Conservation (phyloP, 2,888 invertebrate genomes). For the Helleia helle region DNA sequence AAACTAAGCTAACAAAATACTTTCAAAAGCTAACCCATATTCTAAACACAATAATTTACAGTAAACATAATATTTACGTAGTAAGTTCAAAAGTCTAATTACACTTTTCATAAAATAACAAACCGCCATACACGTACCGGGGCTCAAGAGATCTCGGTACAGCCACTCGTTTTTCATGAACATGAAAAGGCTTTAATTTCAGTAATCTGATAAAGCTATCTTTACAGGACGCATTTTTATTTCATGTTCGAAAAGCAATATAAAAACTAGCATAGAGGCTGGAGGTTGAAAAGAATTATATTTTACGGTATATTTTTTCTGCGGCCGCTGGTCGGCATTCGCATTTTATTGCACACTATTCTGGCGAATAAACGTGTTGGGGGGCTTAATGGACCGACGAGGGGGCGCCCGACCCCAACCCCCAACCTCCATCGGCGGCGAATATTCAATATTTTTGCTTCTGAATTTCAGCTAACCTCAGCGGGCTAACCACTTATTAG, state of each 20-base stretch:
- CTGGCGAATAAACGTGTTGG: slow-evolving; percentile 55
- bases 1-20: too few relatives aligned
- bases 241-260: slow-evolving; percentile 10
- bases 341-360: slow-evolving; percentile 70
- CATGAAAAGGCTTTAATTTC: slow-evolving; percentile 31
- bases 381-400: slow-evolving; percentile 53
- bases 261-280: slow-evolving; percentile 13
- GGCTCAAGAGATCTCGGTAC: slow-evolving; percentile 7
- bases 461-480: slow-evolving; percentile 32
- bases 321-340: slow-evolving; percentile 50
- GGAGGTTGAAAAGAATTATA: slow-evolving; percentile 46
- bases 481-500: slow-evolving; percentile 52
- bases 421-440: slow-evolving; percentile 45
- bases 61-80: slow-evolving; percentile 1
- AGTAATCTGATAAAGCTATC: slow-evolving; percentile 28
- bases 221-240: slow-evolving; percentile 10
- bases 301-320: slow-evolving; percentile 62
- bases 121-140: background rate
- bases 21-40: background rate
- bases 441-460: slow-evolving; percentile 66
- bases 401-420: slow-evolving; percentile 23
- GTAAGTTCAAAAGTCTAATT: background rate
- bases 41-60: background rate
- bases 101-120: background rate
- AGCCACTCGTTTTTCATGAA: slow-evolving; percentile 25